These are phyloP conservation scores for Bibio marci DNA, from an alignment of 2,888 invertebrate genomes.

Conservation along the genomic window DNA sequence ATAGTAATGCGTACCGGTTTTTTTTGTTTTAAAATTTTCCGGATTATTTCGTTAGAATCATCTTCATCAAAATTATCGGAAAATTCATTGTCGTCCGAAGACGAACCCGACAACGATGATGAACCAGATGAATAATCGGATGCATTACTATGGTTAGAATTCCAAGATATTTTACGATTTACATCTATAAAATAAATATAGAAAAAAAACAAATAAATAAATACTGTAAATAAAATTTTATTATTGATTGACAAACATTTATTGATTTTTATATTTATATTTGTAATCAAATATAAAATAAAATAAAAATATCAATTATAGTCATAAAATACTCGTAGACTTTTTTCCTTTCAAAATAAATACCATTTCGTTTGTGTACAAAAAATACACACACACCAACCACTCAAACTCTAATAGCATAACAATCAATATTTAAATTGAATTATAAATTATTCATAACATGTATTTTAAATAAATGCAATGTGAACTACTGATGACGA, in stretches of 20 bases:
- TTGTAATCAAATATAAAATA: too few species aligned
- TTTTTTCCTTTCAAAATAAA: too few species aligned
- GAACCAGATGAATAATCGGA: constrained; percentile 17
- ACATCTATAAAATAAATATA: constrained; percentile 14
- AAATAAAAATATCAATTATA: neutral
- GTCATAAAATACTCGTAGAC: too few species aligned
- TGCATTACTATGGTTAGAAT: constrained; percentile 18
- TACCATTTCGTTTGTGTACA: too few species aligned
- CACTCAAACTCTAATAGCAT: too few species aligned
- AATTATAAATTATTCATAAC: too few species aligned
- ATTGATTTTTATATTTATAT: neutral
- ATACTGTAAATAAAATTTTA: neutral
- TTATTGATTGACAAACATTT: neutral
- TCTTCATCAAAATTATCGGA: constrained; percentile 15
- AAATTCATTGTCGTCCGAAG: constrained; percentile 22
- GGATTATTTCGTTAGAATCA: constrained; percentile 33
- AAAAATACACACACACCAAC: too few species aligned
- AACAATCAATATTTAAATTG: too few species aligned
- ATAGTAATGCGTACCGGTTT: constrained; percentile 56
- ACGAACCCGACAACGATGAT: constrained; percentile 18
- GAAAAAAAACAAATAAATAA: constrained; percentile 2
- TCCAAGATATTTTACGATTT: constrained; percentile 29
- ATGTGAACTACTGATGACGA: too few species aligned
- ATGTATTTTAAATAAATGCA: too few species aligned
- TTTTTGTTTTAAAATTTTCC: constrained; percentile 48